Percentiles rank a stretch among this genome's conserved stretches.
Conservation (phyloP, 2,797 vertebrate species). For the Coracias cyanogaster region DNA sequence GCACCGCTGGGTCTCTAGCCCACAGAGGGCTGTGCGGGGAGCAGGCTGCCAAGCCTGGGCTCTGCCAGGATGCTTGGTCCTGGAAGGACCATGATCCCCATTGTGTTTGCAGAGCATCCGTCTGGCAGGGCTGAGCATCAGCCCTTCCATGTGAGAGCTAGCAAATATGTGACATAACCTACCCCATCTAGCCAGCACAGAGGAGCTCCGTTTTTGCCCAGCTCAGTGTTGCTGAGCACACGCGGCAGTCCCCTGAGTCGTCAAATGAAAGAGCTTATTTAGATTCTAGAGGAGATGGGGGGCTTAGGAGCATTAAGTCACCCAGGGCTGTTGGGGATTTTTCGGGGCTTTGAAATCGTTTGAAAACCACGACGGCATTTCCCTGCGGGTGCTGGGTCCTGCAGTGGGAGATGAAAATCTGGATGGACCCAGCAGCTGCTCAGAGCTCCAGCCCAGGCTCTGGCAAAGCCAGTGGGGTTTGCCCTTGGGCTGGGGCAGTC, state of each 20-base stretch:
- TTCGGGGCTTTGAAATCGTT: not conserved
- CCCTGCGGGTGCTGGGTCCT: not conserved
- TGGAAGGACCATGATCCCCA: not conserved
- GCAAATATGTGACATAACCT: not conserved
- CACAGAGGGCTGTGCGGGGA: not conserved
- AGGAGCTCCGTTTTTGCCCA: not conserved
- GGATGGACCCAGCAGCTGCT: not conserved
- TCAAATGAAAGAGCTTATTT: not conserved
- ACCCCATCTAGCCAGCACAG: not conserved
- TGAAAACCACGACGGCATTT: not conserved
- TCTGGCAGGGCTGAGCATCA: not conserved
- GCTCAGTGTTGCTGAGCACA: not conserved
- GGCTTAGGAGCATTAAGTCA: not conserved
- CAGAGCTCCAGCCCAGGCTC: not conserved
- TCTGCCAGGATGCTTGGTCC: not conserved
- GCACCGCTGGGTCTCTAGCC: not conserved
- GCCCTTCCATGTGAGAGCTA: not conserved
- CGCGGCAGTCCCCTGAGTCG: not conserved
- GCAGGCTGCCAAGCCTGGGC: not conserved
- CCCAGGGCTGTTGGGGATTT: not conserved
- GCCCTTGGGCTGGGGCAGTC: not conserved
- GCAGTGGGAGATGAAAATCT: not conserved
- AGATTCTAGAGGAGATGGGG: not conserved
- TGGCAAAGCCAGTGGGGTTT: not conserved
- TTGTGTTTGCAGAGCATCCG: not conserved